Base-by-base conservation (phyloP, 2,113 vertebrate species). In the Amphilophus citrinellus region DNA sequence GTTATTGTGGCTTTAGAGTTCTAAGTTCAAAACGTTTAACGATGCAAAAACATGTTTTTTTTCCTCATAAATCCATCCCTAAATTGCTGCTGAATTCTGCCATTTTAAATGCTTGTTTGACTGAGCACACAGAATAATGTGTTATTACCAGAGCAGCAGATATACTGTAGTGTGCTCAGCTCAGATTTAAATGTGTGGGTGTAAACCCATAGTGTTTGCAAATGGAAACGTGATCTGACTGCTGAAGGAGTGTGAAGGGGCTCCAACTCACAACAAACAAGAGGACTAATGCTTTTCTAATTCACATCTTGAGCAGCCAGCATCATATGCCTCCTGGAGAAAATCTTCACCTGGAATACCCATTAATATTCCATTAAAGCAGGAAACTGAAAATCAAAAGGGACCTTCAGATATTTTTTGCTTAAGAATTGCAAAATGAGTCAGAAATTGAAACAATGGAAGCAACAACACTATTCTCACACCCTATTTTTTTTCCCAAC, bases 141-240 rank as follows among this genome's bases (percentile, higher is more conserved):
- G 35, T 57, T 78, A 73, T 62, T 58, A 68, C 35, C 7, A 50
- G 63, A 68, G 61, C 75, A 61, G 75, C 32, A 82, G 73, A 50
- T 59, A 27, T 30, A 37, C 20, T 18, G 10, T 20, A 32, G 32
- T 30, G 42, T 39, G 50, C 53, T 65, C 10, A 20, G 58, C 58
- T 47, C 24, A 13, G 20, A 57, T 79, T 37, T 80, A 8, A 58
- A 59, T 18, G 57, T 56, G 76, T 62, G 53, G 61, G 75, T 37
- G 58, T 78, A 65, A 78, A 68, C 32, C 32, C 35, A 27, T 44
- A 63, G 50, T 56, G 50, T 53, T 53, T 79, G 39, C 80, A 60
- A 27, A 57, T 22, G 35, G 60, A 82, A 82, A 66, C 20, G 20
- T 88, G 83, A 75, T 56, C 20, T 44, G 83, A 56, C 76, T 82